Evolutionary conservation across 2,888 invertebrate species (phyloP), one percentile per base, ranked within the genome.

Genomic region (Heliconius erato): DNA sequence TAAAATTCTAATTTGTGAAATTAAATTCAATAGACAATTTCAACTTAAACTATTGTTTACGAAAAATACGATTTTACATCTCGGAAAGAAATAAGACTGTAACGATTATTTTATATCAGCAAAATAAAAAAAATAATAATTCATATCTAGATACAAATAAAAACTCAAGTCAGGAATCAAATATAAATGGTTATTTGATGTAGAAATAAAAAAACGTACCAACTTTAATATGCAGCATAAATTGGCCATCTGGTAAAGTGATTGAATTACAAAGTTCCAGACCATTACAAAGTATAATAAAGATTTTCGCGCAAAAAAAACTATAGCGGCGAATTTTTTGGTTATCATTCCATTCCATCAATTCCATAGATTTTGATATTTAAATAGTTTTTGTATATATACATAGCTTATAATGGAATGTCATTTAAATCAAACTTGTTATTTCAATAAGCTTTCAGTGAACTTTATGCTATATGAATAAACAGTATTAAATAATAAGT

Each of bases 251-350:
- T 86, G 86, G 85, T 79, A 78, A 54, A 32, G 71, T 71, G 81
- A 81, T 82, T 91, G 89, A 92, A 86, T 91, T 87, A 86, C 88
- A 89, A 91, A 90, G 71, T 23, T 63, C 44, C 83, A 83, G 86
- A 84, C 79, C 68, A 74, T 90, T 89, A 85, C 76, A 89, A 90
- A 91, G 89, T 89, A 63, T 87, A 89, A 90, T 90, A 54, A 79
- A 86, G 86, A 81, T 82, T 86, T 84, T 86, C 77, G 40, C 67
- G 77, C 40, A 72, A 84, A 82, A 82, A 76, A 77, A 80, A 76
- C 26, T 40, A 6, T 35, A 35, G 26, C 69, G 40, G 19, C 16
- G 68, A 81, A 63, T 69, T 35, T 81, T 54, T 69, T 49, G 54
- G 28, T 23, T 44, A 78, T 40, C 40, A 40, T 40, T 40, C 40